Evolutionary conservation across 2,888 invertebrate genomes (phyloP), one percentile per base, ranked within the genome.

Genomic region (Scaptomyza tumidula): DNA sequence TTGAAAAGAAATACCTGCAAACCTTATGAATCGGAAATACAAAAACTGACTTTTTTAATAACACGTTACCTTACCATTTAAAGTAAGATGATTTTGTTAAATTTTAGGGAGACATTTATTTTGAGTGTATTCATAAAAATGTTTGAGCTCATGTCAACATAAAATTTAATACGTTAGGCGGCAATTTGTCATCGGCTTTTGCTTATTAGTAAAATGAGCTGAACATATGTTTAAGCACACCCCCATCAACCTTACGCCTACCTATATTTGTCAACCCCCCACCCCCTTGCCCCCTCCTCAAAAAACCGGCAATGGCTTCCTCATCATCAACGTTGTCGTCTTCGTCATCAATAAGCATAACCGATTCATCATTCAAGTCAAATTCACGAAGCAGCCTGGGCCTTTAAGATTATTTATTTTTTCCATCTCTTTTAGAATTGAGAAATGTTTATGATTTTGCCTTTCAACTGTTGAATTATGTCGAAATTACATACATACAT

Each of bases 131-230:
- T 79, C 67, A 71, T 71, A 58, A 66, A 53, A 53, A 54, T 66
- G 52, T 55, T 57, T 59, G 41, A 44, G 64, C 53, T 56, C 45
- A 75, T 70, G 75, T 73, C 72, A 73, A 81, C 68, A 65, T 50
- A 27, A 72, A 78, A 80, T 73, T 80, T 61, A 86, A 78, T 68
- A 72, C 65, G 50, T 71, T 65, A 62, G 66, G 55, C 60, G 63
- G 72, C 75, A 86, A 89, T 86, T 89, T 87, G 88, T 83, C 83
- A 83, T 81, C 72, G 64, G 56, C 63, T 70, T 66, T 70, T 78
- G 84, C 79, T 82, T 84, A 86, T 88, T 89, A 78, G 87, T 83
- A 78, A 84, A 84, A 78, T 80, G 87, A 87, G 77, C 69, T 65
- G 69, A 79, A 82, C 90, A 88, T 81, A 89, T 88, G 87, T 80